A percentile compares a stretch with the other conserved stretches of the same genome.
phyloP scores from a whole-genome alignment of 2,888 invertebrate genomes.

The Cremastinae sp. region DNA sequence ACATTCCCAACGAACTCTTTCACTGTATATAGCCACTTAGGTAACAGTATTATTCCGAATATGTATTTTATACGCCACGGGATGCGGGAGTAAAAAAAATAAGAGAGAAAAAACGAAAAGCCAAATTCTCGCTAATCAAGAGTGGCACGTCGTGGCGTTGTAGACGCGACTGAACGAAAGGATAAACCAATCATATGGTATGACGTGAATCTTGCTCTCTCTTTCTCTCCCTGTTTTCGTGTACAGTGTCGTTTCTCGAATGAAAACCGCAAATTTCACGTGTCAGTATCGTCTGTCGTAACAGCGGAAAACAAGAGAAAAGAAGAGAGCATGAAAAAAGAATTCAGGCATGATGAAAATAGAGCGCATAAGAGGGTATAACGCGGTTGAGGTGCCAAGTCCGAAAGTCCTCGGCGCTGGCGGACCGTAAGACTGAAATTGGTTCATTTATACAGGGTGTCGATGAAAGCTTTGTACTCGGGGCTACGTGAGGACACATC shows the following conservation, averaged over 20 bases:
- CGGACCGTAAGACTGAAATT: slow-evolving; percentile 25
- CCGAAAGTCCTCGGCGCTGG: slow-evolving; percentile 13
- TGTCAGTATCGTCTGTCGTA: slow-evolving; percentile 38
- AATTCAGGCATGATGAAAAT: slow-evolving; percentile 31
- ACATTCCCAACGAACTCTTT: slow-evolving; percentile 44
- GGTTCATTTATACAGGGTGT: slow-evolving; percentile 39
- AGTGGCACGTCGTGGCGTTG: slow-evolving; percentile 51
- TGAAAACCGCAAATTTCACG: slow-evolving; percentile 44
- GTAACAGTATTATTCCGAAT: slow-evolving; percentile 46
- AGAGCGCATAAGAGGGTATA: neutral
- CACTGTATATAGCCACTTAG: slow-evolving; percentile 7
- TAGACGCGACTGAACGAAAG: slow-evolving; percentile 45
- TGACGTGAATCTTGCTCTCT: slow-evolving; percentile 31
- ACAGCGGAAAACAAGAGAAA: slow-evolving; percentile 2
- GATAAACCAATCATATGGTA: slow-evolving; percentile 55
- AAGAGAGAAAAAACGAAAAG: slow-evolving; percentile 14
- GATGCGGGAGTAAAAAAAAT: slow-evolving; percentile 9
- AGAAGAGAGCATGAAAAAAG: neutral
- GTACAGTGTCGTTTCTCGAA: slow-evolving; percentile 37
- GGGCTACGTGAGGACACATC: slow-evolving; percentile 33
- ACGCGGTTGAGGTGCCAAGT: neutral
- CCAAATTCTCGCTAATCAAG: slow-evolving; percentile 53
- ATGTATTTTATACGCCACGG: slow-evolving; percentile 42
- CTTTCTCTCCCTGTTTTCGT: slow-evolving; percentile 6
- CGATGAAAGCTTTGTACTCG: neutral